Evolutionary conservation across 2,113 vertebrate species (phyloP).

Genomic region (Indri indri): DNA sequence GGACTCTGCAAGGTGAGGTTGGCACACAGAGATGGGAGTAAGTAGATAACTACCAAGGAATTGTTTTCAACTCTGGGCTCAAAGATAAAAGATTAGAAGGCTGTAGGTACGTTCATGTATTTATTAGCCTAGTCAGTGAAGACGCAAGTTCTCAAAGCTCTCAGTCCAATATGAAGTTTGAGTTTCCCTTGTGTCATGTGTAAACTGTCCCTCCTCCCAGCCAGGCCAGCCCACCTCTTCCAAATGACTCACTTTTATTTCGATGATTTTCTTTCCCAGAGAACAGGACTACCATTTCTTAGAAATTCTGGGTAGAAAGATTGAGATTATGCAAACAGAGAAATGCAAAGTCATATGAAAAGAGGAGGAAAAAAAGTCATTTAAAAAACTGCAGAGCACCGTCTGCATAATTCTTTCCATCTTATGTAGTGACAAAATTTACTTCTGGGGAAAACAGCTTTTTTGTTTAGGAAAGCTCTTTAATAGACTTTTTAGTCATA

Average conservation of each 20-base stretch:
- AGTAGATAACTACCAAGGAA: neutral
- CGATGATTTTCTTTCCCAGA: neutral
- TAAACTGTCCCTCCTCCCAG: neutral
- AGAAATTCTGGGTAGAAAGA: neutral
- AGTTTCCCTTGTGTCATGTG: neutral
- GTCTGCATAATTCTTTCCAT: neutral
- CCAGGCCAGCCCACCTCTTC: neutral
- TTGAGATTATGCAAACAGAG: neutral
- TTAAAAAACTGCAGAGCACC: neutral
- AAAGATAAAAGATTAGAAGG: neutral
- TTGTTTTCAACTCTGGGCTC: neutral
- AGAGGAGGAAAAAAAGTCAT: neutral
- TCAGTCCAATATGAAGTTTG: neutral
- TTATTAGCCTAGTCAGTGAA: neutral
- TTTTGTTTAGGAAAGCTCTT: neutral
- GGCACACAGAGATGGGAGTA: neutral
- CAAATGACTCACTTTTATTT: conserved; percentile 33
- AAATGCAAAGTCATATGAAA: neutral
- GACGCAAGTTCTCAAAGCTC: neutral
- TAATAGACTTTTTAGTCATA: neutral
- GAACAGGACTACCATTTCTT: neutral
- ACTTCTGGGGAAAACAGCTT: neutral
- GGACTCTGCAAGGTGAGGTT: neutral
- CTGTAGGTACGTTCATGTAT: neutral
- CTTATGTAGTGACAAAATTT: neutral